Evolutionary conservation across 2,113 vertebrate species (phyloP).

Genomic region (Gobius niger): DNA sequence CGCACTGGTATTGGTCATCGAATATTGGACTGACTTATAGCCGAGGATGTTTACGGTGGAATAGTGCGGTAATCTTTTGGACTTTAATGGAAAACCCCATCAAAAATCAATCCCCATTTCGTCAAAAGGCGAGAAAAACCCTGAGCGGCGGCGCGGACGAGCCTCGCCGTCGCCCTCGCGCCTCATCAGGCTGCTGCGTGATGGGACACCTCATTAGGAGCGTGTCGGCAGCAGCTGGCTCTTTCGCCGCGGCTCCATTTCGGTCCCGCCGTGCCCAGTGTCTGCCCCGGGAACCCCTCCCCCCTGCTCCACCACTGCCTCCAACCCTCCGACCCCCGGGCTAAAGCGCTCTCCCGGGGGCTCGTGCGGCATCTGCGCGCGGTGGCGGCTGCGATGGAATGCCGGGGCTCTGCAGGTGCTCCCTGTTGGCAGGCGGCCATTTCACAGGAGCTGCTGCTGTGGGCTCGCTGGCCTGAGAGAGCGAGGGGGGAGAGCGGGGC

Average conservation of each 20-base stretch:
- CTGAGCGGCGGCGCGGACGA: slow-evolving; percentile 30
- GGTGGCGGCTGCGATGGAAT: slow-evolving; percentile 75
- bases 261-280: slow-evolving; percentile 54
- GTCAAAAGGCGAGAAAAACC: too few species aligned
- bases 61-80: too few species aligned
- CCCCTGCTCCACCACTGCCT: slow-evolving; percentile 4
- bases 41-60: too few species aligned
- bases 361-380: slow-evolving; percentile 73
- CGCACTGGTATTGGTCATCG: too few species aligned
- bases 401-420: slow-evolving; percentile 74
- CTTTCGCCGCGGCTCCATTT: slow-evolving; percentile 56
- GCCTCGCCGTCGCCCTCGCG: slow-evolving; percentile 50
- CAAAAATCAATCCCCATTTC: too few species aligned
- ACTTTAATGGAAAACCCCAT: too few species aligned
- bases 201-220: slow-evolving; percentile 69
- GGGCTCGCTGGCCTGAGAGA: slow-evolving; percentile 44
- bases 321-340: slow-evolving; percentile 44
- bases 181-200: slow-evolving; percentile 57
- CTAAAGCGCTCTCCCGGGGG: slow-evolving; percentile 57
- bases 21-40: too few species aligned
- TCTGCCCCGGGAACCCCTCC: slow-evolving; percentile 23
- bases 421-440: slow-evolving; percentile 55
- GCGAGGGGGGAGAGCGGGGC: slow-evolving; percentile 22
- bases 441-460: slow-evolving; percentile 34
- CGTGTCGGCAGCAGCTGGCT: slow-evolving; percentile 71